These are phyloP conservation scores for Rhodinocichla rosea DNA, from an alignment of 2,113 vertebrate species.

Conservation along the genomic window DNA sequence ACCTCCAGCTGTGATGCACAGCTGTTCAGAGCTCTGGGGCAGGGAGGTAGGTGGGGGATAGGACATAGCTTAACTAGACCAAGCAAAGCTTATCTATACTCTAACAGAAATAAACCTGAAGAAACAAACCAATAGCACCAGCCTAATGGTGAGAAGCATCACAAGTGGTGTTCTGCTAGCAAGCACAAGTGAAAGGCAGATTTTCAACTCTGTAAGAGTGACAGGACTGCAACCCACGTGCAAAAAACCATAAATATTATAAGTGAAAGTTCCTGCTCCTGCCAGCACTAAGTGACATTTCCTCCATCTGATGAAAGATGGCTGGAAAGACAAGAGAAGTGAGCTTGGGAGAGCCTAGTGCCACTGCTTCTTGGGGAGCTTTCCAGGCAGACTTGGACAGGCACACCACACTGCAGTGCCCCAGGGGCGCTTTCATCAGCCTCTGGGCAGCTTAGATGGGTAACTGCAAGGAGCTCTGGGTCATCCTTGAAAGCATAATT, in stretches of 20 bases:
- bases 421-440: neutral
- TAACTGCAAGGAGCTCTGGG: neutral
- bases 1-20: neutral
- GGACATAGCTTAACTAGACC: neutral
- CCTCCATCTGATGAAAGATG: neutral
- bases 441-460: neutral
- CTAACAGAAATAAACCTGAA: neutral
- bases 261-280: neutral
- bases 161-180: neutral
- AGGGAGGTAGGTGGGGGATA: neutral
- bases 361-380: accelerated
- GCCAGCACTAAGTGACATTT: neutral
- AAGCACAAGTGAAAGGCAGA: neutral
- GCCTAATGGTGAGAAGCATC: neutral
- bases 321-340: neutral
- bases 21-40: neutral
- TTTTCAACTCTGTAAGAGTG: neutral
- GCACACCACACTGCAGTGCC: accelerated
- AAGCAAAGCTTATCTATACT: neutral
- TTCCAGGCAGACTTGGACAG: neutral
- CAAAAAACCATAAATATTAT: neutral
- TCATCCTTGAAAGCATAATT: neutral
- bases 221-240: neutral
- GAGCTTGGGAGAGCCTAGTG: neutral
- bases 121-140: neutral